A percentile compares a stretch with the other conserved stretches of the same genome.
phyloP scores from a whole-genome alignment of 2,113 vertebrate species.

The Syrmaticus mikado region DNA sequence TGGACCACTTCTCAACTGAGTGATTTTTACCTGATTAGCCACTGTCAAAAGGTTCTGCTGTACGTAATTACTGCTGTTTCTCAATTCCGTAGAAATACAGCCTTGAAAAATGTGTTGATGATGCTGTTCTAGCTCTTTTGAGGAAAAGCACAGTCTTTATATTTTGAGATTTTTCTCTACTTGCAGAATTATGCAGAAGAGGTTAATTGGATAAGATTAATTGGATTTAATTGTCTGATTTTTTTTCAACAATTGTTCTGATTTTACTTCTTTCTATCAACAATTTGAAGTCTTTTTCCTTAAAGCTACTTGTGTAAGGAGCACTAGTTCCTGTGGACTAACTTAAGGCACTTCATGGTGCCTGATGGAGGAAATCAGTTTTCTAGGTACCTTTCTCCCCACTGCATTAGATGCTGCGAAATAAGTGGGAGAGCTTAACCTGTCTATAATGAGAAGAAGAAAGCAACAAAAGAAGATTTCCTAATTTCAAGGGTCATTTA shows the following conservation, averaged over 20 bases:
- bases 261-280: not conserved
- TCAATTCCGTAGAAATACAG: not conserved
- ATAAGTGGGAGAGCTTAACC: not conserved
- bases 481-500: not conserved
- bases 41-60: not conserved
- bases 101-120: not conserved
- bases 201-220: not conserved
- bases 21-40: not conserved
- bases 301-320: conserved; percentile 1
- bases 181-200: not conserved
- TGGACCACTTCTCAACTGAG: not conserved
- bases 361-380: not conserved
- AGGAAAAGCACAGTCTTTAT: not conserved
- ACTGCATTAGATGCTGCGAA: not conserved
- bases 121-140: not conserved
- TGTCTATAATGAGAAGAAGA: not conserved
- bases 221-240: not conserved
- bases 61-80: not conserved
- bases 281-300: not conserved
- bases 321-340: not conserved
- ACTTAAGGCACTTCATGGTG: not conserved
- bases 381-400: not conserved
- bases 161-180: not conserved
- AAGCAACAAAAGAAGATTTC: not conserved
- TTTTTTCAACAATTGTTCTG: not conserved